A percentile compares a stretch with the other conserved stretches of the same genome.
Conservation (phyloP, 2,113 vertebrate genomes). For the Aphyosemion australe region DNA sequence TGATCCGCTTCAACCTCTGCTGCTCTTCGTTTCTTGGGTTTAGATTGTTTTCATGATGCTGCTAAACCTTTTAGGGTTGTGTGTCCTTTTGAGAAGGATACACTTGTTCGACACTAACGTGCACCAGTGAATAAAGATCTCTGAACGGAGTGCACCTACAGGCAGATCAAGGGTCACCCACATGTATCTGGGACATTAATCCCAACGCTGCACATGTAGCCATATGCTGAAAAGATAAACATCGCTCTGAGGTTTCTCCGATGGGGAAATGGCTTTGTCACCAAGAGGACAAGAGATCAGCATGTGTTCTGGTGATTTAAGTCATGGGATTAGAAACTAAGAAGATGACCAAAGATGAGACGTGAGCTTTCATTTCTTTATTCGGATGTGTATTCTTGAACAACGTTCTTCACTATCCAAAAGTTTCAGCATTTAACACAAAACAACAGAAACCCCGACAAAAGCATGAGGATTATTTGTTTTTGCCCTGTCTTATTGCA, state of each 20-base stretch:
- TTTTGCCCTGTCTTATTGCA: background rate
- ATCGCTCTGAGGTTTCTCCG: conserved; percentile 32
- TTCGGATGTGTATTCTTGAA: background rate
- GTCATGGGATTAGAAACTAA: conserved; percentile 61
- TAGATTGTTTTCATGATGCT: conserved; percentile 3
- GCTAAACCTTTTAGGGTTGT: conserved; percentile 1
- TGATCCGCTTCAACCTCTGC: background rate
- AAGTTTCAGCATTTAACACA: background rate
- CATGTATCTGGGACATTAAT: conserved; percentile 6
- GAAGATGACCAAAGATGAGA: conserved; percentile 56
- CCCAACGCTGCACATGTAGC: background rate
- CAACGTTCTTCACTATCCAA: too few relatives aligned
- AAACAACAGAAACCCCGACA: background rate
- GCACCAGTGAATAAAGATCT: background rate
- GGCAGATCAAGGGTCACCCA: background rate
- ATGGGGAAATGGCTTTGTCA: conserved; percentile 21
- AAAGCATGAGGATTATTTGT: background rate
- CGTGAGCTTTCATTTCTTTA: conserved; percentile 45
- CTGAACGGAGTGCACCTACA: conserved; percentile 3
- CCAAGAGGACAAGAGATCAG: conserved; percentile 46
- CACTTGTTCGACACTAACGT: conserved; percentile 3
- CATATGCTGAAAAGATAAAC: conserved; percentile 16
- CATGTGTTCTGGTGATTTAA: conserved; percentile 53
- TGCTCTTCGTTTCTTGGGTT: conserved; percentile 11
- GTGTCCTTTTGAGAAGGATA: conserved; percentile 1